Evolutionary conservation across 2,113 vertebrate genomes (phyloP).

Genomic region (Anolis sagrei): DNA sequence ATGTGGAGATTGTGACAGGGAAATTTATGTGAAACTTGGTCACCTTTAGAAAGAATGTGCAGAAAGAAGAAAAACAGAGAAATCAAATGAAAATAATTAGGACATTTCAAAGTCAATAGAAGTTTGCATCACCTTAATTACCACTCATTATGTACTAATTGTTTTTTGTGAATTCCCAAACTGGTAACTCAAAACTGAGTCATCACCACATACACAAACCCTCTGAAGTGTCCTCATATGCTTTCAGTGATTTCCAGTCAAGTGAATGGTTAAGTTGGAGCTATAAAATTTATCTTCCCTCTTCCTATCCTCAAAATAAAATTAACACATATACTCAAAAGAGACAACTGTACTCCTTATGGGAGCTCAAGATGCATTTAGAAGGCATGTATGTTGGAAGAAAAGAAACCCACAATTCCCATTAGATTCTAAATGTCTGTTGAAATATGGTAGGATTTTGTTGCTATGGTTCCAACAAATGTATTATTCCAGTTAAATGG

Average conservation of each 20-base stretch:
- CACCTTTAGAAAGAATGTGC: too few relatives aligned
- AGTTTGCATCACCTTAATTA: background rate
- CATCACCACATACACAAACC: slow-evolving; percentile 3
- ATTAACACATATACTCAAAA: background rate
- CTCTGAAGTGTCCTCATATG: slow-evolving; percentile 9
- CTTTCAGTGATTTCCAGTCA: slow-evolving; percentile 4
- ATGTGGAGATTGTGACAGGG: background rate
- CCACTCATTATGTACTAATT: slow-evolving; percentile 1
- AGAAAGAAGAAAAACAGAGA: background rate
- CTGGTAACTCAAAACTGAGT: background rate
- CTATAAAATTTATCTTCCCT: slow-evolving; percentile 1
- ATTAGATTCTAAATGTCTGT: background rate
- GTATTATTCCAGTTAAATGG: slow-evolving; percentile 12
- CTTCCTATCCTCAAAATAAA: slow-evolving; percentile 14
- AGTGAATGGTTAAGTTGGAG: background rate
- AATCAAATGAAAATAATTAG: background rate
- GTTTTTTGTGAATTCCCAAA: slow-evolving; percentile 12
- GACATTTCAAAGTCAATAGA: background rate
- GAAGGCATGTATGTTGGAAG: background rate
- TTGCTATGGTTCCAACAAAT: slow-evolving; percentile 13
- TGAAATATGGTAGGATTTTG: slow-evolving; percentile 15
- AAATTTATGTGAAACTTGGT: background rate
- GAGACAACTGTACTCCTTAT: background rate
- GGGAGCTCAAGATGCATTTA: slow-evolving; percentile 21
- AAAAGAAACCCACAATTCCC: too few relatives aligned